Evolutionary conservation across 2,797 vertebrate genomes (phyloP), one percentile per base, ranked within the genome.

Genomic region (Danio aesculapii): DNA sequence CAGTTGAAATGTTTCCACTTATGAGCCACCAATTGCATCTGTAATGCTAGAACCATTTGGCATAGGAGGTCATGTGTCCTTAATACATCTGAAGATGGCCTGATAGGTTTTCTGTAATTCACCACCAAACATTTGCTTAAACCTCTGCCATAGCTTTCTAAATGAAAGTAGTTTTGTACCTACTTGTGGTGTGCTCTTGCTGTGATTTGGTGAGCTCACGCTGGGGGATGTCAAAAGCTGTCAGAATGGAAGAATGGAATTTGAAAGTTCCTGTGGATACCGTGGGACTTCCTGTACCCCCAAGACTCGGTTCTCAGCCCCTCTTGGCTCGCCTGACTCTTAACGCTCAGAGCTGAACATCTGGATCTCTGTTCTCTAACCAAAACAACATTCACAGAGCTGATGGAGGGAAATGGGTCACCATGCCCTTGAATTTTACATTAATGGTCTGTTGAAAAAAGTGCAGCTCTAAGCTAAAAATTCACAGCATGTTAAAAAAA

Each of bases 1-100:
- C 81, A 53, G 64, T 90, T 88, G 91, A 88, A 86, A 88, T 82
- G 6, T 91, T 88, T 93, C 89, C 75, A 55, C 76, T 92, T 92
- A 90, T 91, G 75, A 57, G 50, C 6, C 77, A 59, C 46, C 84
- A 87, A 88, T 91, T 90, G 88, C 90, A 84, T 78, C 84, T 46
- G 72, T 55, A 67, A 85, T 80, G 66, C 81, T 76, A 81, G 78
- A 30, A 81, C 76, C 75, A 75, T 83, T 86, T 69, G 59, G 82
- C 86, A 43, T 87, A 86, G 81, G 84, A 87, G 88, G 59, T 30
- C 62, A 41, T 69, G 68, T 30, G 74, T 21, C 17, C 47, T 47
- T 75, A 79, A 68, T 78, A 72, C 50, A 2, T 78, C 59, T 44
- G 59, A 71, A 71, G 57, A 58, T 16, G 52, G 30, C n/a, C 63